phyloP scores from a whole-genome alignment of 2,888 invertebrate genomes.

The Lutraria lutraria region DNA sequence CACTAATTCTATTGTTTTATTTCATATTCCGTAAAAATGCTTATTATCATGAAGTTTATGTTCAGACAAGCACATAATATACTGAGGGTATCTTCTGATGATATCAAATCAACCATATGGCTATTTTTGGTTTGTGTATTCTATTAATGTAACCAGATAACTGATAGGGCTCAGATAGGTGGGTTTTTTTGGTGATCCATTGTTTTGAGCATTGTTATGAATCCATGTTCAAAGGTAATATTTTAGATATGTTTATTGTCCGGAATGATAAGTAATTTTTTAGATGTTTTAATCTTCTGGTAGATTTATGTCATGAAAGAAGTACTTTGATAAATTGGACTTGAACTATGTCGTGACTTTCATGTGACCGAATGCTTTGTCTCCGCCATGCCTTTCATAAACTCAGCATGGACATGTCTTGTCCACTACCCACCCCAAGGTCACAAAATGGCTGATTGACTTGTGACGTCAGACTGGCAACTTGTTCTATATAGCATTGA shows the following conservation, averaged over 20 bases:
- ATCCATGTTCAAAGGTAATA: background rate
- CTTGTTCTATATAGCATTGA: no score
- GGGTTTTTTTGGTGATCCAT: background rate
- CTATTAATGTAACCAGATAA: background rate
- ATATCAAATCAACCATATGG: background rate
- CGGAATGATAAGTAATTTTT: background rate
- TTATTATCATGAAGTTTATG: background rate
- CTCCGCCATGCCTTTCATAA: background rate
- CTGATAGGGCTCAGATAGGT: background rate
- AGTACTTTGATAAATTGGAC: background rate
- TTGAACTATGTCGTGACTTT: background rate
- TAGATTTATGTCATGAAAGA: background rate
- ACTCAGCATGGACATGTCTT: background rate
- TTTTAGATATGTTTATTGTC: background rate
- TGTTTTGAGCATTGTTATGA: background rate
- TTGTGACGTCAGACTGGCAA: no score
- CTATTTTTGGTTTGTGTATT: background rate
- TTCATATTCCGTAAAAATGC: background rate
- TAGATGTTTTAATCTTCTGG: background rate
- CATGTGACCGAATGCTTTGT: background rate
- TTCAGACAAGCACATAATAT: background rate
- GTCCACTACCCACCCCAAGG: no score
- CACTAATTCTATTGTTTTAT: slow-evolving; percentile 6
- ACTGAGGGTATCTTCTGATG: background rate
- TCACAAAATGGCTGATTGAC: no score